Base-by-base conservation (phyloP, 2,113 vertebrate species). In the Megaceryle torquata region DNA sequence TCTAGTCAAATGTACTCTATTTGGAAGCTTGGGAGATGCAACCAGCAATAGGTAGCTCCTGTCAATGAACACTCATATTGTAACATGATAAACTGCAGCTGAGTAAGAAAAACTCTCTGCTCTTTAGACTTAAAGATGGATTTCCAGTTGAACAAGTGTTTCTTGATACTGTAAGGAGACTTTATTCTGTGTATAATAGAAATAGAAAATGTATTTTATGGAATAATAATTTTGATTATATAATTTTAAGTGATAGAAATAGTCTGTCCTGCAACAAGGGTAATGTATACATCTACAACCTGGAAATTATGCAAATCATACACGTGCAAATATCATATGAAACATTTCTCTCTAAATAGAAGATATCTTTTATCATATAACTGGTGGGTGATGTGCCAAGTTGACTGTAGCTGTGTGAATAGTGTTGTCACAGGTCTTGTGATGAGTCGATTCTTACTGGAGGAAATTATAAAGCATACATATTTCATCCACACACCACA, bases 401-500 rank as follows among this genome's bases (percentile, higher is more conserved):
- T 68, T 1, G 0, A 64, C 9, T 39, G 25, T 17, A 59, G n/a
- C 25, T 65, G 19, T 72, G n/a, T 48, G 37, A 82, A 65, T 16
- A 76, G 13, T 33, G 12, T 24, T 75, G 33, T 69, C 76, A 79
- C 17, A 60, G 67, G 54, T 48, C 63, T 85, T 69, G n/a, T 69
- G 57, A 82, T 9, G 0, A 79, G 37, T 46, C 48, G 91, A 0
- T 75, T 93, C 90, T 82, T 59, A 89, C 39, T 84, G n/a, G 33
- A 61, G 61, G 29, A 91, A 16, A 22, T 59, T 94, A 19, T 90
- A 82, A 93, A 84, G 77, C 79, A 96, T 22, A 70, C 3, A 13
- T 76, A 72, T 84, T 95, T 94, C 53, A 76, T 83, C 61, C 70
- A 68, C 54, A 59, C 46, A 94, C 59, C 86, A 78, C 90, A 88